phyloP scores from a whole-genome alignment of 1,140 invertebrate genomes.

The Drosophila ananassae region DNA sequence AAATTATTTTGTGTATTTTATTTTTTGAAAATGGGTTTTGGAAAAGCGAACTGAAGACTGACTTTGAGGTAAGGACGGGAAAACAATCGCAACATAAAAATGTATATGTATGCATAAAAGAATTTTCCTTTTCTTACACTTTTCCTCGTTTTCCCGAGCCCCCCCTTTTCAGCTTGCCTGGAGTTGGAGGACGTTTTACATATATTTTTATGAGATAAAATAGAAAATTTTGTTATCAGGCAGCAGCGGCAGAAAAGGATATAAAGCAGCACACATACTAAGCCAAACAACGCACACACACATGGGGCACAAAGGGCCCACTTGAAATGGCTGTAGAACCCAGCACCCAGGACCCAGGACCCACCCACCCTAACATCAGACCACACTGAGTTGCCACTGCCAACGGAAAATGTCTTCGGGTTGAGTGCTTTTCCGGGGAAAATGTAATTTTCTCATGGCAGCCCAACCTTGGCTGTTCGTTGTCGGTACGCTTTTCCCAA shows the following conservation, averaged over 20 bases:
- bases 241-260: slow-evolving; percentile 78
- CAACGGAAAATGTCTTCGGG: slow-evolving; percentile 83
- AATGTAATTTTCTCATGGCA: slow-evolving; percentile 83
- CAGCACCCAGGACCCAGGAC: slow-evolving; percentile 13
- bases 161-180: not conserved
- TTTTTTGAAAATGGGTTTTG: not conserved
- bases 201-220: slow-evolving; percentile 83
- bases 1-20: not conserved
- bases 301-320: slow-evolving; percentile 58
- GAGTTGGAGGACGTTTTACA: slow-evolving; percentile 34
- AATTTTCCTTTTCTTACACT: slow-evolving; percentile 52
- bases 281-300: slow-evolving; percentile 40
- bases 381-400: slow-evolving; percentile 66
- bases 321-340: slow-evolving; percentile 63
- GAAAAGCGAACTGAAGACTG: not conserved
- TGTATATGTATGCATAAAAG: slow-evolving; percentile 56
- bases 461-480: slow-evolving; percentile 49
- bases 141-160: slow-evolving; percentile 12
- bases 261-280: slow-evolving; percentile 66
- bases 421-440: slow-evolving; percentile 83
- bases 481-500: slow-evolving; percentile 19
- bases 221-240: slow-evolving; percentile 83
- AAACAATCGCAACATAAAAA: slow-evolving; percentile 58
- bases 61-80: slow-evolving; percentile 17
- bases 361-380: slow-evolving; percentile 5